Percentiles rank a stretch among this genome's conserved stretches.
These are phyloP conservation scores for Ceratina australensis DNA, from an alignment of 1,140 invertebrate species.

Conservation along the genomic window DNA sequence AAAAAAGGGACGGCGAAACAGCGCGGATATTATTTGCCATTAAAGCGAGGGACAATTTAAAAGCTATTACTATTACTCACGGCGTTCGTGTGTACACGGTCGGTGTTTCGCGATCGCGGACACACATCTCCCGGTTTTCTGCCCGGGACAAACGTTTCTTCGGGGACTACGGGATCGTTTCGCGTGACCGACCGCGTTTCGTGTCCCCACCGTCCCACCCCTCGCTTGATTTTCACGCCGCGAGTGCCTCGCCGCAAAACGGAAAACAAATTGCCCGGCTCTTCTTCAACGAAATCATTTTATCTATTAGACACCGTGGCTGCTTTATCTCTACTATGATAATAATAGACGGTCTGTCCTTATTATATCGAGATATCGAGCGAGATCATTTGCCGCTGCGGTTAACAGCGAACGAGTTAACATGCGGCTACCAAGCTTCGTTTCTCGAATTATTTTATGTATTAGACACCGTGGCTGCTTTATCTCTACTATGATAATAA, in stretches of 20 bases:
- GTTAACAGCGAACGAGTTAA: no score
- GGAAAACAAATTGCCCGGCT: conserved; percentile 21
- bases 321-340: no score
- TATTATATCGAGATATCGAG: no score
- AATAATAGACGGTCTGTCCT: no score
- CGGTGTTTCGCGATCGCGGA: conserved; percentile 36
- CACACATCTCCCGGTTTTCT: conserved; percentile 15
- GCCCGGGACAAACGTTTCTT: background rate
- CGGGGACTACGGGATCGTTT: conserved; percentile 57
- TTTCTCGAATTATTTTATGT: no score
- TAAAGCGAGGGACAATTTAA: conserved; percentile 76
- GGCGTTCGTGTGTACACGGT: conserved; percentile 57
- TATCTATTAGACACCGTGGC: no score
- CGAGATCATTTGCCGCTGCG: no score
- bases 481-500: no score
- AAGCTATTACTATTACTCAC: conserved; percentile 76
- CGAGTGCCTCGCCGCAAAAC: background rate
- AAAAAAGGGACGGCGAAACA: conserved; percentile 63
- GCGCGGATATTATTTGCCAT: conserved; percentile 73
- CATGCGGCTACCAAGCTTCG: no score
- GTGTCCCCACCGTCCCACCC: conserved; percentile 20
- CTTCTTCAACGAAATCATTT: background rate
- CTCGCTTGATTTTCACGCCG: conserved; percentile 56
- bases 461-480: no score
- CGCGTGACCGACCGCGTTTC: conserved; percentile 61